Evolutionary conservation across 2,113 vertebrate species (phyloP).

Genomic region (Nerophis lumbriciformis): DNA sequence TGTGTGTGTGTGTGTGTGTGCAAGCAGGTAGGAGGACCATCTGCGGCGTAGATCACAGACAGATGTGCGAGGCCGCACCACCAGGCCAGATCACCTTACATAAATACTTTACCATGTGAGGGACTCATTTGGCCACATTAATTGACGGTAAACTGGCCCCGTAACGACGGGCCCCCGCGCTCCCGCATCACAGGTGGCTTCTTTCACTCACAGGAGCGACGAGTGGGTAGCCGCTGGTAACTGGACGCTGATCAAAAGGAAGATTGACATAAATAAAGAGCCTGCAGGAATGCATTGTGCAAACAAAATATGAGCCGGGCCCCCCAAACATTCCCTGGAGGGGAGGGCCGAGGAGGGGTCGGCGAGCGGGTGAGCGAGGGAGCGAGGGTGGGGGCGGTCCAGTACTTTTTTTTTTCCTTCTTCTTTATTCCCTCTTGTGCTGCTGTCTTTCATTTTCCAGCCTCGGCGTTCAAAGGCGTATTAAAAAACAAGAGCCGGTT

Average conservation of each 20-base stretch:
- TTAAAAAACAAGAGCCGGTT: conserved; percentile 23
- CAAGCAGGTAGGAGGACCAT: conserved; percentile 78
- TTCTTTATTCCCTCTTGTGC: conserved; percentile 47
- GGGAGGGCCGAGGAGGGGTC: conserved; percentile 37
- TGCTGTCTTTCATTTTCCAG: conserved; percentile 50
- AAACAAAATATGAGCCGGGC: conserved; percentile 79
- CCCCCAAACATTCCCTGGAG: conserved; percentile 73
- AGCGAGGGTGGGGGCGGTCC: conserved; percentile 19
- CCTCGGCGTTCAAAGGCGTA: conserved; percentile 36
- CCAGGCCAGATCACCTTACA: conserved; percentile 78
- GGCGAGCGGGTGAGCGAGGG: conserved; percentile 20
- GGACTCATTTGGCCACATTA: conserved; percentile 89
- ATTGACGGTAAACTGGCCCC: conserved; percentile 90
- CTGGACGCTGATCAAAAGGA: conserved; percentile 75
- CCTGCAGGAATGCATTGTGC: conserved; percentile 78
- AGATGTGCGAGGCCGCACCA: conserved; percentile 73
- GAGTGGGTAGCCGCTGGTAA: conserved; percentile 69
- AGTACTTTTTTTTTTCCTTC: conserved; percentile 27
- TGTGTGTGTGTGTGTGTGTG: conserved; percentile 38
- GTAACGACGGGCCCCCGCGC: conserved; percentile 68
- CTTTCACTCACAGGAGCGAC: conserved; percentile 81
- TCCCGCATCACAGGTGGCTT: conserved; percentile 84
- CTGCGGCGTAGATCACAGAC: conserved; percentile 75
- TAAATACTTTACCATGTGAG: conserved; percentile 87
- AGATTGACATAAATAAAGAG: conserved; percentile 80